Percentiles rank a stretch among this genome's conserved stretches.
These are phyloP conservation scores for Lanistes nyassanus DNA, from an alignment of 1,140 invertebrate species.

Conservation along the genomic window DNA sequence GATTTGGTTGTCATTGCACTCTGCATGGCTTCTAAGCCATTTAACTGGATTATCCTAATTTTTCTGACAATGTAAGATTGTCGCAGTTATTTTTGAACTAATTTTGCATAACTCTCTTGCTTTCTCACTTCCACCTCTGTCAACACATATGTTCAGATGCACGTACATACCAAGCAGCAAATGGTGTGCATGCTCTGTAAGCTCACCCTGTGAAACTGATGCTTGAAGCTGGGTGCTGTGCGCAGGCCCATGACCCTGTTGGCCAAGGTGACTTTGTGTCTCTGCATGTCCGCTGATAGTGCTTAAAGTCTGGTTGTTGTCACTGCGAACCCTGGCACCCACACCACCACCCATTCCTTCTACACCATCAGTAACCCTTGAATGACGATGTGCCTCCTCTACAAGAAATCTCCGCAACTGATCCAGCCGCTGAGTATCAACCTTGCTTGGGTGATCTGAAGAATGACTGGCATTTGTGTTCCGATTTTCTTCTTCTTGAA, in stretches of 20 bases:
- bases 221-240: constrained; percentile 29
- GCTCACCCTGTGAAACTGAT: not conserved
- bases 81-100: no score
- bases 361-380: not conserved
- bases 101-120: no score
- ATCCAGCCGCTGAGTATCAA: constrained; percentile 8
- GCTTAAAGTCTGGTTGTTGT: constrained; percentile 42
- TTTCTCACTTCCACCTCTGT: no score
- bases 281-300: constrained; percentile 50
- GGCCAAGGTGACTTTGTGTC: constrained; percentile 38
- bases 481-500: constrained; percentile 51
- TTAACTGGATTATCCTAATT: no score
- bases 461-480: constrained; percentile 15
- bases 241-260: constrained; percentile 40
- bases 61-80: no score
- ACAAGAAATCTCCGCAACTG: constrained; percentile 11
- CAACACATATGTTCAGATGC: no score
- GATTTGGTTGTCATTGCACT: no score
- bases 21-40: no score
- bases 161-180: no score
- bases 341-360: not conserved
- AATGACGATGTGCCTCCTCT: not conserved
- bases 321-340: not conserved
- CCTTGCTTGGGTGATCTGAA: not conserved
- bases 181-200: not conserved